A percentile compares a stretch with the other conserved stretches of the same genome.
phyloP scores from a whole-genome alignment of 2,888 invertebrate genomes.

The Polydrusus cervinus region DNA sequence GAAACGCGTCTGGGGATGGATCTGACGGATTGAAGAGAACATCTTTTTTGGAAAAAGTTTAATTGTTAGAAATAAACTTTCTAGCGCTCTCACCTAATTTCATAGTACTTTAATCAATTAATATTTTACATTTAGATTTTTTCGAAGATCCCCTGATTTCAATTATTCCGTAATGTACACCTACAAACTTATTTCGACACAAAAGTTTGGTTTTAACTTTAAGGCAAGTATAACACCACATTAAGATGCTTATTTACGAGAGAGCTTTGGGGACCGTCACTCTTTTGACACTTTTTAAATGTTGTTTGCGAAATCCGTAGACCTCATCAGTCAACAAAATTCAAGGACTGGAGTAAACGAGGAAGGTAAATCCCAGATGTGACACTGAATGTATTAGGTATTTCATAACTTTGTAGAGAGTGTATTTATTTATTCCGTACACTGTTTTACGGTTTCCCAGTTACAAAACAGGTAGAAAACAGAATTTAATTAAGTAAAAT shows the following conservation, averaged over 20 bases:
- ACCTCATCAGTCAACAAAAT: not conserved
- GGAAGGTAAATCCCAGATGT: not conserved
- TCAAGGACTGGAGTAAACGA: not conserved
- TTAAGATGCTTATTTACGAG: not conserved
- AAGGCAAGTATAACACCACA: not conserved
- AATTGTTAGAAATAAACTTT: too few species aligned
- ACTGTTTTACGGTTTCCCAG: too few species aligned
- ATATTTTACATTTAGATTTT: not conserved
- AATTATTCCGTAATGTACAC: not conserved
- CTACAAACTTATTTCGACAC: not conserved
- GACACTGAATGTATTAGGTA: too few species aligned
- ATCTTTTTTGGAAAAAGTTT: too few species aligned
- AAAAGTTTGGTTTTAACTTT: not conserved
- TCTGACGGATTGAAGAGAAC: too few species aligned
- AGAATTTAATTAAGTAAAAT: too few species aligned
- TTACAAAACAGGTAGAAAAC: too few species aligned
- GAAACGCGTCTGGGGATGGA: too few species aligned
- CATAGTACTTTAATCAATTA: too few species aligned
- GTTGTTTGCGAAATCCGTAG: not conserved
- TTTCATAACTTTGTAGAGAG: too few species aligned
- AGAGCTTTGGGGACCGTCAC: conserved; percentile 1
- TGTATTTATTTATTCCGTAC: too few species aligned
- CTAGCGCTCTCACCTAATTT: too few species aligned
- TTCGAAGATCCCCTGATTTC: not conserved
- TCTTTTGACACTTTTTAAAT: conserved; percentile 17